Evolutionary conservation across 23 tunicate genomes (phyloP), one percentile per base, ranked within the genome.

Genomic region (Phallusia fumigata): DNA sequence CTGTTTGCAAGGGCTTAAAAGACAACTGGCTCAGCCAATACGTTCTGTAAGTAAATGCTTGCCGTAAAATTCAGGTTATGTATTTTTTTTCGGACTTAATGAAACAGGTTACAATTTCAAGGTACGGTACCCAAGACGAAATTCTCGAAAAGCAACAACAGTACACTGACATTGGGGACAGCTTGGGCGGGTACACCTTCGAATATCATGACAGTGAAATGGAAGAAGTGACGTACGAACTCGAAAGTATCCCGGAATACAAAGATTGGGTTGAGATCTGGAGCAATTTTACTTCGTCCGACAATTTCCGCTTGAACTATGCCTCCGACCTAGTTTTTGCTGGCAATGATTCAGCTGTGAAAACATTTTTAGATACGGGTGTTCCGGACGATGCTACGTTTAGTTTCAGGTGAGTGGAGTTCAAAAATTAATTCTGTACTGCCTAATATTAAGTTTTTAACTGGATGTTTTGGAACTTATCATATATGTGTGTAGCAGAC

Each of bases 21-120:
- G 69, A 31, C 19, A 85, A 85, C 30, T 85, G 88, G 88, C 78
- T 85, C 24, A 64, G 36, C 18, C 28, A 30, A 21, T 85, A 31
- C 65, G 34, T 85, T 6, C 22, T 19, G 81, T 77, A 19, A 45
- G 78, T 65, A 30, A 30, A 3, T 40, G 47, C 47, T 10, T 40
- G 47, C 10, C 47, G 47, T 40, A 6, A 11, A 21, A 24, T 58
- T 58, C 69, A 21, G 69, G 3, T 3, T 3, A 16, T 58, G 69
- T 24, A 58, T 40, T 40, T 5, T 40, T 3, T 40, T 5, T 10
- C 69, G 28, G 13, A 24, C 11, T 21, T 24, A 58, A 58, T 13
- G 13, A 58, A 1, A 58, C 8, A 21, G 3, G 13, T 2, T 1
- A 21, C 11, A 21, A 6, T 58, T 58, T 51, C 18, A 13, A 58